Base-by-base conservation (phyloP, 1,140 invertebrate species). In the Ceratina japonica region DNA sequence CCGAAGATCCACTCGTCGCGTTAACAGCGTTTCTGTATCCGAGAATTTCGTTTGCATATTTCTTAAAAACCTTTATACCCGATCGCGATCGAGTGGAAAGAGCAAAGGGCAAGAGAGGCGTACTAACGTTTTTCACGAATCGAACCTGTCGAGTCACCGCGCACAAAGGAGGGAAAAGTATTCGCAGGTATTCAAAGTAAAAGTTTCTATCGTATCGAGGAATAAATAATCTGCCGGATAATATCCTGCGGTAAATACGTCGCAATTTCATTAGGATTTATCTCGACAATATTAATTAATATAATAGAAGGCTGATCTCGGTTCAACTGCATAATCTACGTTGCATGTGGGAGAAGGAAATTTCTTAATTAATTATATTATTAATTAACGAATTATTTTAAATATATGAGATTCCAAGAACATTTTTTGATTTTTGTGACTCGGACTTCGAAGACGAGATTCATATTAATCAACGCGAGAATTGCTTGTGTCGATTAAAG, bases 41-140 rank as follows among this genome's bases (percentile, higher is more conserved):
- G 15, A 62, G 16, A 7, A 65, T 77, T 69, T 75, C 49, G 62
- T 79, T 70, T 68, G 61, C 68, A 75, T 85, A 82, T 65, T 66
- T 76, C 22, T 37, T 63, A 27, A 68, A 49, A 71, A 56, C 15
- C 31, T 68, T 27, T 37, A n/a, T 56, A 44, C 8, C 12, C 18
- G 22, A 13, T 49, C 52, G 56, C 27, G 27, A 31, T 31, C 4
- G 27, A 63, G 56, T 44, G 54, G 22, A 80, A 80, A 83, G 76
- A 83, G 71, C 82, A 79, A 84, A 80, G 76, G 71, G 66, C 75
- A 72, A 27, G n/a, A 27, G n/a, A 13, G 63, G 27, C 15, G 31
- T 18, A 58, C 51, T 64, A 59, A 59, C 22, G 56, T 79, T 74
- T 74, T 79, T 58, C 61, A 13, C 51, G 27, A 44, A n/a, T 24